Percentiles rank a stretch among this genome's conserved stretches.
phyloP scores from a whole-genome alignment of 2,888 invertebrate genomes.

The Erynnis tages region DNA sequence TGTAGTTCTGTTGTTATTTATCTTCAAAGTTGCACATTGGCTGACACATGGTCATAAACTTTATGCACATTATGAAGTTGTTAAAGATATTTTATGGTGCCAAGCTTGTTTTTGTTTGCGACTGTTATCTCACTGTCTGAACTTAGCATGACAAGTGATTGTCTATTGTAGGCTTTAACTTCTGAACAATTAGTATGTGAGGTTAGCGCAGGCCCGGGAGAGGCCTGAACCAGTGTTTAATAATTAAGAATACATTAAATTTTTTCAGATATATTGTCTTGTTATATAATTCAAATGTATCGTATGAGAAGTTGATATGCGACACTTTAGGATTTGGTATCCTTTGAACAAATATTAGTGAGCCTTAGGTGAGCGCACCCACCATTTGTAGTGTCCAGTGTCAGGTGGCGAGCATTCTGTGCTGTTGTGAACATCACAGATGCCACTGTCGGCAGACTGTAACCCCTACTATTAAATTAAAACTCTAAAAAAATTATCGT shows the following conservation, averaged over 20 bases:
- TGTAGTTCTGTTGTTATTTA: conserved; percentile 31
- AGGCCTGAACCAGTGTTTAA: conserved; percentile 75
- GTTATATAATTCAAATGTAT: conserved; percentile 82
- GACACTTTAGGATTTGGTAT: conserved; percentile 65
- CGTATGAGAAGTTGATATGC: conserved; percentile 64
- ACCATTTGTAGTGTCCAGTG: conserved; percentile 56
- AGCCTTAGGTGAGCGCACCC: conserved; percentile 72
- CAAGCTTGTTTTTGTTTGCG: conserved; percentile 15
- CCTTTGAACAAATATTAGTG: conserved; percentile 69
- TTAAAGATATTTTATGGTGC: conserved; percentile 23
- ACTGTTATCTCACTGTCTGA: conserved; percentile 50
- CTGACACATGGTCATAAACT: conserved; percentile 32
- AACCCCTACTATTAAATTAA: conserved; percentile 64
- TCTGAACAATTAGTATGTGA: conserved; percentile 62
- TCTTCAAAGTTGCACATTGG: conserved; percentile 31
- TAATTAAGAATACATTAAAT: conserved; percentile 78
- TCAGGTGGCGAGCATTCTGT: conserved; percentile 32
- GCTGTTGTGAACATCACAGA: conserved; percentile 35
- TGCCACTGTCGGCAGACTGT: conserved; percentile 41
- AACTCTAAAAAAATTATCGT: conserved; percentile 65
- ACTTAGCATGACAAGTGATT: conserved; percentile 56
- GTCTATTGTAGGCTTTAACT: conserved; percentile 44
- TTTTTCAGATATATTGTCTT: conserved; percentile 82
- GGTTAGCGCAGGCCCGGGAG: conserved; percentile 52
- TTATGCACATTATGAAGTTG: conserved; percentile 29